Evolutionary conservation across 2,113 vertebrate species (phyloP), one percentile per base, ranked within the genome.

Genomic region (Meles meles): DNA sequence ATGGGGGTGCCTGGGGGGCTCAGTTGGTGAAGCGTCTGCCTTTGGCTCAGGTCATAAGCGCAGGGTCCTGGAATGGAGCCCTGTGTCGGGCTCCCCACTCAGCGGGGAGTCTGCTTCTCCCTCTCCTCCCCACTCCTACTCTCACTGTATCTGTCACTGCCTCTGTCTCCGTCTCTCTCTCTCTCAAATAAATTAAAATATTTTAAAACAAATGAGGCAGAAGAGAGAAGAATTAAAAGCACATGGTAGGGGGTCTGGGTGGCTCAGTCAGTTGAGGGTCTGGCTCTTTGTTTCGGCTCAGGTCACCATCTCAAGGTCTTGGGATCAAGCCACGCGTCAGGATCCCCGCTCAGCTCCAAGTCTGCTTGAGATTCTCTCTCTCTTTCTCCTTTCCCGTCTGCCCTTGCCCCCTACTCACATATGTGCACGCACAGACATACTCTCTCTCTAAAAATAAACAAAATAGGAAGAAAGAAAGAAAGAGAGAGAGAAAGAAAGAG

Each of bases 351-450:
- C 29, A 31, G 63, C 65, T 18, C 18, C 7, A 0, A 69, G 29
- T 69, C 17, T 10, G 67, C 34, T n/a, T 69, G 67, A n/a, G 67
- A 34, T 67, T 69, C 67, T 69, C 67, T 37, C 67, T 69, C 67
- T 37, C 34, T 37, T n/a, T 37, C 34, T 69, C 34, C 34, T n/a
- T 37, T 20, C 8, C 34, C 8, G 18, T 69, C 67, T n/a, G 7
- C 17, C 17, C 67, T 17, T 69, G 34, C 17, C 65, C 34, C 65
- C 34, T 57, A 69, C 34, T n/a, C 67, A 69, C 34, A n/a, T 34
- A 69, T 65, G 63, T 21, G 9, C 3, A 0, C 0, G 14, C 17
- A 9, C 17, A 2, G 7, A 6, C 25, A 27, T 61, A 27, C 25
- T 27, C 31, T 8, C 67, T n/a, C 31, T n/a, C 8, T 69, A 20